Evolutionary conservation across 1,140 invertebrate genomes (phyloP).

Genomic region (Hyles euphorbiae): DNA sequence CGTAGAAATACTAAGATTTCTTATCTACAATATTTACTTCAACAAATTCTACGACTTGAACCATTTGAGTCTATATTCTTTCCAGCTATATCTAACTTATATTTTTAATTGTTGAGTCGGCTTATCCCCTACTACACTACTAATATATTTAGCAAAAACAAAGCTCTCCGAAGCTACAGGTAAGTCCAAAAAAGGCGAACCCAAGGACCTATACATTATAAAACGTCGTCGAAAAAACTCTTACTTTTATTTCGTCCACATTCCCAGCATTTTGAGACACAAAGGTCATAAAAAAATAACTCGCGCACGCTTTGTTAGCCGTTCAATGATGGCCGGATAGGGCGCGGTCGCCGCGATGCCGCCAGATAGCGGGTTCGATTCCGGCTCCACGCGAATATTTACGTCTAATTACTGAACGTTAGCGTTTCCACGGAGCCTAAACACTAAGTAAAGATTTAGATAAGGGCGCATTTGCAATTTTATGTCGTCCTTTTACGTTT

Average conservation of each 20-base stretch:
- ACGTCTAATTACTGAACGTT: slow-evolving; percentile 39
- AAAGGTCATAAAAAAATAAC: slow-evolving; percentile 20
- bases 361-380: slow-evolving; percentile 41
- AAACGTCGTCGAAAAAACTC: slow-evolving; percentile 12
- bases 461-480: slow-evolving; percentile 1
- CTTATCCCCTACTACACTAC: too few species aligned
- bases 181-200: not conserved
- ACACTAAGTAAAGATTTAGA: slow-evolving; percentile 2
- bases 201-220: slow-evolving; percentile 5
- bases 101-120: too few species aligned
- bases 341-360: slow-evolving; percentile 38
- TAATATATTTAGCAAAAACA: too few species aligned
- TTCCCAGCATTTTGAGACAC: slow-evolving; percentile 20
- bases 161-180: not conserved
- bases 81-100: too few species aligned
- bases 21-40: too few species aligned
- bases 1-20: too few species aligned
- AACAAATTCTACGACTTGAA: too few species aligned
- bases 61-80: too few species aligned
- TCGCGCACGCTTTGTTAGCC: slow-evolving; percentile 35
- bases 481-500: too few species aligned
- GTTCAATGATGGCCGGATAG: slow-evolving; percentile 34
- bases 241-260: slow-evolving; percentile 19
- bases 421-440: not conserved
- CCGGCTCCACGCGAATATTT: slow-evolving; percentile 40